Conservation (phyloP, 1,140 invertebrate species). For the Chymomyza costata region DNA sequence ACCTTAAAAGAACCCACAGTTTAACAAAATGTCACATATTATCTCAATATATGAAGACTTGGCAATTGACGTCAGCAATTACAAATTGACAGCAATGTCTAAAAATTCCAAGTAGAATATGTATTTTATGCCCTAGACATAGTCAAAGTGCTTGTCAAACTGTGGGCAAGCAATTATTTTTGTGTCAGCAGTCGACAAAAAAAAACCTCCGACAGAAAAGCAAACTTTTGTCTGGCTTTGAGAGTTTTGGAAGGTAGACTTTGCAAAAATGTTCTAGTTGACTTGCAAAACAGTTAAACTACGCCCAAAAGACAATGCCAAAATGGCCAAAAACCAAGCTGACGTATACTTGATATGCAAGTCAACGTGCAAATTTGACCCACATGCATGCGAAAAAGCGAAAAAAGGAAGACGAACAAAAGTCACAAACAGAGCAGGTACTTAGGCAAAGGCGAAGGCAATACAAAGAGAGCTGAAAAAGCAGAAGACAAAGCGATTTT, state of each 20-base stretch:
- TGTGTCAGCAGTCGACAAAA: no score
- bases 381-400: conserved; percentile 41
- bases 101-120: no score
- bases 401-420: conserved; percentile 4
- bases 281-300: conserved; percentile 63
- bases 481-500: conserved; percentile 30
- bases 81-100: no score
- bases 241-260: conserved; percentile 19
- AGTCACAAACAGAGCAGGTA: conserved; percentile 5
- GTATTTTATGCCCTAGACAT: no score
- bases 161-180: no score
- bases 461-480: conserved; percentile 2
- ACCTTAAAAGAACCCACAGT: no score
- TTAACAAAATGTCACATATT: no score
- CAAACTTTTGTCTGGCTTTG: conserved; percentile 23
- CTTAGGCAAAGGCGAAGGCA: conserved; percentile 2
- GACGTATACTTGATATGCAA: conserved; percentile 53
- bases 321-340: conserved; percentile 38
- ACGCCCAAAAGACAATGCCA: conserved; percentile 21
- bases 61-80: no score
- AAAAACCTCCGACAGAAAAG: conserved; percentile 9
- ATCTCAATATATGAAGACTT: no score
- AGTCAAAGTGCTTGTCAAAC: no score
- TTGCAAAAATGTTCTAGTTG: conserved; percentile 32
- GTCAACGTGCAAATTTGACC: conserved; percentile 51